These are phyloP conservation scores for Metalampra italica DNA, from an alignment of 2,888 invertebrate species.

Conservation along the genomic window DNA sequence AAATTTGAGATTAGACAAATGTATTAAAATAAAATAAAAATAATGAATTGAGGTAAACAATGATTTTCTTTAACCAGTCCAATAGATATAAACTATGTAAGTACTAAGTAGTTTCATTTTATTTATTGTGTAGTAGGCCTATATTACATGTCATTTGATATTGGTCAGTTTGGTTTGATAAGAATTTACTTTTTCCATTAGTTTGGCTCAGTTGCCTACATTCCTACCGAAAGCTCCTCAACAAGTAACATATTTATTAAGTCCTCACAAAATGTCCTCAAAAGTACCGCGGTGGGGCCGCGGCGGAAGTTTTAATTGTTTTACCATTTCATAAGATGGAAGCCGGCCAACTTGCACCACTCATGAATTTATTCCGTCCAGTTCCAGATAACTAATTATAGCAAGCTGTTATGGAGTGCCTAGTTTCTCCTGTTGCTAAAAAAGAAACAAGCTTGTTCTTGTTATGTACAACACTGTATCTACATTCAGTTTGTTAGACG, in stretches of 20 bases:
- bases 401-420: slow-evolving; percentile 5
- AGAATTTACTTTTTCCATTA: neutral
- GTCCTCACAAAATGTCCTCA: slow-evolving; percentile 30
- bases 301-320: slow-evolving; percentile 46
- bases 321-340: slow-evolving; percentile 42
- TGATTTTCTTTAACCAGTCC: too few relatives aligned
- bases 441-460: neutral
- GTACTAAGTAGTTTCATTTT: too few relatives aligned
- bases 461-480: neutral
- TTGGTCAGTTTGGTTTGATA: too few relatives aligned
- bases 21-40: too few relatives aligned
- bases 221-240: slow-evolving; percentile 8
- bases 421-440: neutral
- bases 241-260: slow-evolving; percentile 25
- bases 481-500: neutral
- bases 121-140: too few relatives aligned
- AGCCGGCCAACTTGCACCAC: slow-evolving; percentile 22
- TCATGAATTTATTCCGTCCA: slow-evolving; percentile 21
- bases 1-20: too few relatives aligned
- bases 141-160: too few relatives aligned
- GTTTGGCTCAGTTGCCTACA: neutral
- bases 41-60: too few relatives aligned
- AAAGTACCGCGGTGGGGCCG: slow-evolving; percentile 15
- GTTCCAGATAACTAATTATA: slow-evolving; percentile 13
- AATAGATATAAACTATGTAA: too few relatives aligned